Conservation (phyloP, 2,888 invertebrate species). For the Nysson spinosus region DNA sequence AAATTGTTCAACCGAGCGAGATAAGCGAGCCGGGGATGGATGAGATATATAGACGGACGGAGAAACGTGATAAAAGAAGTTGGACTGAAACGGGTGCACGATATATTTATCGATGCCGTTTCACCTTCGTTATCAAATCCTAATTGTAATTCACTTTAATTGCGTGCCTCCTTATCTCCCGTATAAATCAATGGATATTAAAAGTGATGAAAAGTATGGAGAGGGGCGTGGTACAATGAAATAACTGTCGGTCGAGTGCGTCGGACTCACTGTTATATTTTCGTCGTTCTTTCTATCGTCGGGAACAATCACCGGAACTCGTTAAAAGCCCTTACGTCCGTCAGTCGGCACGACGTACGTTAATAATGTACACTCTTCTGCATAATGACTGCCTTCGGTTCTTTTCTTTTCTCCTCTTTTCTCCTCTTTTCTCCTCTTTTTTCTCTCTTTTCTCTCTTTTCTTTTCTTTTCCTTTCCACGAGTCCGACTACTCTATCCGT, state of each 20-base stretch:
- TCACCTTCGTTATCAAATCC: no score
- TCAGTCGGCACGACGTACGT: conserved; percentile 39
- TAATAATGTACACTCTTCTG: conserved; percentile 42
- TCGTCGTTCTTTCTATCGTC: conserved; percentile 32
- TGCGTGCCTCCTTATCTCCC: no score
- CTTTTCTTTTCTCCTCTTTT: not conserved
- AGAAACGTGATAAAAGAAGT: no score
- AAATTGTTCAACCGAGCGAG: no score
- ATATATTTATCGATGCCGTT: no score
- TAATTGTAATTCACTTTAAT: no score
- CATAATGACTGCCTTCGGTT: conserved; percentile 30
- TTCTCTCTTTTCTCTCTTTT: not conserved
- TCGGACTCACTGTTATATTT: conserved; percentile 12
- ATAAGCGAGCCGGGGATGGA: no score
- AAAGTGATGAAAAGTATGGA: not conserved
- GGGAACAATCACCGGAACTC: conserved; percentile 58
- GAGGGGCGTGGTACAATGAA: not conserved
- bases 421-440: not conserved
- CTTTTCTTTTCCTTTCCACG: not conserved
- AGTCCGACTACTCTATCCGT: not conserved
- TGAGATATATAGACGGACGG: no score
- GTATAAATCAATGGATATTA: not conserved
- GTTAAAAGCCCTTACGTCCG: conserved; percentile 49
- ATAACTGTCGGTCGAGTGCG: conserved; percentile 6
- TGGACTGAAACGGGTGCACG: no score